Percentiles rank a stretch among this genome's conserved stretches.
Conservation (phyloP, 2,797 vertebrate species). For the Austrolebias charrua region DNA sequence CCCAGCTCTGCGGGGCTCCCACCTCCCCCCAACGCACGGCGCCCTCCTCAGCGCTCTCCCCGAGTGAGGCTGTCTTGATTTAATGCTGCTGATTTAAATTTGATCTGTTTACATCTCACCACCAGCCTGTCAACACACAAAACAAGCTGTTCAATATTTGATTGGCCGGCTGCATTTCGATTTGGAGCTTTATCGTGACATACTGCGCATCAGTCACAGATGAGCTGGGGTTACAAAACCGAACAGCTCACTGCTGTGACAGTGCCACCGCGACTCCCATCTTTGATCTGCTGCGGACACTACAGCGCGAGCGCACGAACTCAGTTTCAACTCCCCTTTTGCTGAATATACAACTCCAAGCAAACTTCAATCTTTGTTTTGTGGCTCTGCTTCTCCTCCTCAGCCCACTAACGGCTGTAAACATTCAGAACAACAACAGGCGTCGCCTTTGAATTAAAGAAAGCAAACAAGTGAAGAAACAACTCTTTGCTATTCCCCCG, state of each 20-base stretch:
- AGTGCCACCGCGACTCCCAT: slow-evolving; percentile 40
- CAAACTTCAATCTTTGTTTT: slow-evolving; percentile 62
- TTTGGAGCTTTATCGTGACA: slow-evolving; percentile 27
- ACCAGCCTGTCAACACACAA: slow-evolving; percentile 45
- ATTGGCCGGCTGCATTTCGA: slow-evolving; percentile 51
- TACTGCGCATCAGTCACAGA: slow-evolving; percentile 33
- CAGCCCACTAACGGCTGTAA: slow-evolving; percentile 60
- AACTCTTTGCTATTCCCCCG: slow-evolving; percentile 65
- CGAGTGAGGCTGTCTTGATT: slow-evolving; percentile 51
- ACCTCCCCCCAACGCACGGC: slow-evolving; percentile 35
- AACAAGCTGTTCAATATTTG: slow-evolving; percentile 51
- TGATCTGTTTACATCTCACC: slow-evolving; percentile 64
- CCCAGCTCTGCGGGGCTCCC: slow-evolving; percentile 43
- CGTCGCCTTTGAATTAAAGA: slow-evolving; percentile 70
- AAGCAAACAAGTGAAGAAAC: slow-evolving; percentile 74
- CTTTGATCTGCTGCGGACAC: slow-evolving; percentile 66
- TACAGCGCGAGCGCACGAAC: slow-evolving; percentile 54
- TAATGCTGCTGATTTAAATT: slow-evolving; percentile 69
- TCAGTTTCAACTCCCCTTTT: slow-evolving; percentile 67
- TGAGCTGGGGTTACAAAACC: slow-evolving; percentile 36
- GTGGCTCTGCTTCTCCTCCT: slow-evolving; percentile 57
- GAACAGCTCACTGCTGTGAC: slow-evolving; percentile 31
- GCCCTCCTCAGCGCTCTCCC: slow-evolving; percentile 35
- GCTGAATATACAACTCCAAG: slow-evolving; percentile 32
- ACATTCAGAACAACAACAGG: slow-evolving; percentile 73